Conservation (phyloP, 2,888 invertebrate species). For the Calameuta pallipes region DNA sequence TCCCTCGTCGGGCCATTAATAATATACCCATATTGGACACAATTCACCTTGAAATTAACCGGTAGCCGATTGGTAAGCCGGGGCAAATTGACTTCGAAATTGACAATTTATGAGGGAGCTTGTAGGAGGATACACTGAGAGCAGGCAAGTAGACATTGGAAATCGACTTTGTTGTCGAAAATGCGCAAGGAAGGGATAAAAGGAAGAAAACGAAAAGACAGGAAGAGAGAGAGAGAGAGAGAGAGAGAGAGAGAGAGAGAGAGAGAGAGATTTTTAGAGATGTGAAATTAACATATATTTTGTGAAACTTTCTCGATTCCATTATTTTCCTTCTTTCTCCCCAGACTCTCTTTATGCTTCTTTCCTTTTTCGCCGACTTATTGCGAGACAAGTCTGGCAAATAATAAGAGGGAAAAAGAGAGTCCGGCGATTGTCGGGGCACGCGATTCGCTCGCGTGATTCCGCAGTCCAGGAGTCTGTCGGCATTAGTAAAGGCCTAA, state of each 20-base stretch:
- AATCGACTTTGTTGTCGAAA: neutral
- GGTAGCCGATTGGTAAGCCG: slow-evolving; percentile 65
- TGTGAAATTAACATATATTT: too few species aligned
- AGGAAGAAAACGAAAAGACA: neutral
- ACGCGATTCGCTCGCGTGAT: too few species aligned
- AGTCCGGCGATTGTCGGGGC: neutral
- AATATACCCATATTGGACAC: slow-evolving; percentile 67
- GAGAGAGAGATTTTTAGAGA: neutral
- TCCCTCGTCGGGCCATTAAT: slow-evolving; percentile 61
- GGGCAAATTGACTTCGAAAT: slow-evolving; percentile 67
- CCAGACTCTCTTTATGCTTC: too few species aligned
- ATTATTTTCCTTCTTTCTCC: too few species aligned
- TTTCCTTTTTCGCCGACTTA: too few species aligned
- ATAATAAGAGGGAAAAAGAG: neutral
- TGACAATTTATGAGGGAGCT: slow-evolving; percentile 59
- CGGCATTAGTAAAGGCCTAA: too few species aligned
- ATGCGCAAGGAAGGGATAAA: neutral
- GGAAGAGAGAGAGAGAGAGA: neutral
- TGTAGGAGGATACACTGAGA: too few species aligned
- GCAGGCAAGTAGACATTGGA: too few species aligned
- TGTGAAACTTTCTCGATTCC: too few species aligned
- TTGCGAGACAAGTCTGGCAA: too few species aligned
- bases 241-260: neutral
- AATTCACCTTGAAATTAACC: slow-evolving; percentile 68
- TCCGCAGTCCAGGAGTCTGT: too few species aligned